Base-by-base conservation (phyloP, 1,140 invertebrate genomes). In the Sycophila sp. region DNA sequence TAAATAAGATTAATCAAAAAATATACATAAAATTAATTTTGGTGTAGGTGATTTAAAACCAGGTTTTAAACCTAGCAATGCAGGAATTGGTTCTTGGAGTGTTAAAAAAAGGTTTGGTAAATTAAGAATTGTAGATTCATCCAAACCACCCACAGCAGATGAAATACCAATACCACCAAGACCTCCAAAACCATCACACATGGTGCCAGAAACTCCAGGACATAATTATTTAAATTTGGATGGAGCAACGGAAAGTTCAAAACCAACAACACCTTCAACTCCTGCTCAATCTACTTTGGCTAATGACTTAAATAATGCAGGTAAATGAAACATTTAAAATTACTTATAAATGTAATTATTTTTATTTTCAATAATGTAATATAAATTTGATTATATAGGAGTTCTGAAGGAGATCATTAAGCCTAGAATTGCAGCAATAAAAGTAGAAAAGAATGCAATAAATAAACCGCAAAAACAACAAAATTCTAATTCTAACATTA, bases 181-280 rank as follows among this genome's bases (percentile, higher is more conserved):
- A 71, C 92, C 92, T n/a, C 93, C 93, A 1, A 94, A 94, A 84
- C 92, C 92, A 6, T 84, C 89, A n/a, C 88, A 91, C 65, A 83
- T 86, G 80, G 76, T 84, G 55, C 72, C 79, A 34, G 87, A 77
- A 69, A 84, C 80, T 75, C 80, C 82, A 26, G 86, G 88, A 26
- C 85, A 87, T 69, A 88, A 86, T 79, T 89, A 91, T 81, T 80
- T 89, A 74, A 89, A 89, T 78, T 79, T 88, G 5, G 84, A 85
- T 40, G 80, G 83, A 62, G 80, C 81, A 13, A 84, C 79, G 0
- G 84, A 86, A 42, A 84, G 81, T 51, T 82, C 81, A 4, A 84
- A 80, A 36, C 77, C 64, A 42, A 73, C 59, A 2, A 67, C 71
- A 11, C 56, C 66, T 17, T 59, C 59, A 10, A 69, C 82, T 82